Conservation (phyloP, 2,113 vertebrate species). For the Brachypteracias leptosomus region DNA sequence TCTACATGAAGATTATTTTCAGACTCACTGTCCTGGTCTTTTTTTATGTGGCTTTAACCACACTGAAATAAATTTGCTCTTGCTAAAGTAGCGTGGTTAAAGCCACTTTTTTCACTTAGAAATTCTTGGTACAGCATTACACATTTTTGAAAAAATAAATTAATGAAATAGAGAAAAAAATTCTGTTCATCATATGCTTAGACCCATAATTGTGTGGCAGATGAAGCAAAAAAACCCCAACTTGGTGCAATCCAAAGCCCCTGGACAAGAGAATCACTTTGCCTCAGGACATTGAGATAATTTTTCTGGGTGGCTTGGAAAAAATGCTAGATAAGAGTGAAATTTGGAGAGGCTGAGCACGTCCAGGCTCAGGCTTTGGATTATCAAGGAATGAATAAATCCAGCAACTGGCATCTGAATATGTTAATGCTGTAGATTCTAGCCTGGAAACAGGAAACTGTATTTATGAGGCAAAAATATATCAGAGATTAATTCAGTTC, state of each 20-base stretch:
- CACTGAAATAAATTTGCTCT: not conserved
- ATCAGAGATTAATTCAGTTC: conserved; percentile 36
- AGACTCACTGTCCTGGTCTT: not conserved
- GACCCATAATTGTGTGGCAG: not conserved
- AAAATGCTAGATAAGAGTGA: conserved; percentile 45
- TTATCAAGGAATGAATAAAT: not conserved
- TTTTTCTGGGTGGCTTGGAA: conserved; percentile 24
- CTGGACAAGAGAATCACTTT: conserved; percentile 7
- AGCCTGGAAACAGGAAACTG: conserved; percentile 29
- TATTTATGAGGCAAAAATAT: conserved; percentile 24
- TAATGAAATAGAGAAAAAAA: not conserved
- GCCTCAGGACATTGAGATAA: conserved; percentile 20
- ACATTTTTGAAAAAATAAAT: not conserved
- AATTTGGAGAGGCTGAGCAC: conserved; percentile 15
- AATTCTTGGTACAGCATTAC: not conserved
- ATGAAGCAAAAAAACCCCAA: not conserved
- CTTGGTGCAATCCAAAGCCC: not conserved
- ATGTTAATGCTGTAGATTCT: conserved; percentile 7
- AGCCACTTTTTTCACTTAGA: not conserved
- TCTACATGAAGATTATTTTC: not conserved
- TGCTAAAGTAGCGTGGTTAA: not conserved
- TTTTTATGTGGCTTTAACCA: not conserved
- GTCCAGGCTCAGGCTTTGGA: not conserved
- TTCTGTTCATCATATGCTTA: not conserved
- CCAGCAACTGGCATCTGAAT: conserved; percentile 14